Base-by-base conservation (phyloP, 30 jellyfish, hydroid and myxozoan species). In the Chrysaora quinquecirrha region DNA sequence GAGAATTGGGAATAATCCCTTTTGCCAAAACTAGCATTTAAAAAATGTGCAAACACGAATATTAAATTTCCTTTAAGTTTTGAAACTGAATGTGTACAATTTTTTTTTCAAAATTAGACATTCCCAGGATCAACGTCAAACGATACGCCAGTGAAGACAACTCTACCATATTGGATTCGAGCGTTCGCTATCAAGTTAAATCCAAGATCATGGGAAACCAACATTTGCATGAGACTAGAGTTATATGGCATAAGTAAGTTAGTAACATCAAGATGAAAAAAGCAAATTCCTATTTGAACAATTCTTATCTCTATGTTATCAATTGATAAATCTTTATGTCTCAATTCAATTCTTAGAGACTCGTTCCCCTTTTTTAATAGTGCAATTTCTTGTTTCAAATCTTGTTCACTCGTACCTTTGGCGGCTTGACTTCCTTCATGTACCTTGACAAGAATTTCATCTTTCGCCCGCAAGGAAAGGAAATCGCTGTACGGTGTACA, bases 381-480 rank as follows among this genome's bases (percentile, higher is more conserved):
- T 43, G 9, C 58, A 43, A 43, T 43, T 43, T 43, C 58, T 43
- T 43, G 58, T 43, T 43, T 43, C 58, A 43, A 43, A 16, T 43
- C 58, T 43, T 9, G 16, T 43, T 43, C 58, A 16, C 58, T 43
- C 16, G 58, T 43, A 43, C 58, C 58, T 43, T 43, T 43, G 58
- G 58, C 58, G 58, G 58, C 58, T 43, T 43, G 9, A 16, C 12
- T 43, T 43, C 58, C 58, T 43, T 43, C 16, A 16, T 43, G 16
- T 43, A 16, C 58, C 58, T 43, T 43, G 12, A 43, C 58, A 9
- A 43, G 16, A 43, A 43, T 43, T 43, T 43, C 16, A 6, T 6
- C 58, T 16, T 43, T 43, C 58, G 58, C 58, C 58, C 58, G 58
- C 58, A 43, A 43, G 58, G 58, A 43, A 43, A 43, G 58, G 16